Percentiles rank a stretch among this genome's conserved stretches.
Evolutionary conservation across 1,140 invertebrate species (phyloP).

Genomic region (Scaptodrosophila lebanonensis): DNA sequence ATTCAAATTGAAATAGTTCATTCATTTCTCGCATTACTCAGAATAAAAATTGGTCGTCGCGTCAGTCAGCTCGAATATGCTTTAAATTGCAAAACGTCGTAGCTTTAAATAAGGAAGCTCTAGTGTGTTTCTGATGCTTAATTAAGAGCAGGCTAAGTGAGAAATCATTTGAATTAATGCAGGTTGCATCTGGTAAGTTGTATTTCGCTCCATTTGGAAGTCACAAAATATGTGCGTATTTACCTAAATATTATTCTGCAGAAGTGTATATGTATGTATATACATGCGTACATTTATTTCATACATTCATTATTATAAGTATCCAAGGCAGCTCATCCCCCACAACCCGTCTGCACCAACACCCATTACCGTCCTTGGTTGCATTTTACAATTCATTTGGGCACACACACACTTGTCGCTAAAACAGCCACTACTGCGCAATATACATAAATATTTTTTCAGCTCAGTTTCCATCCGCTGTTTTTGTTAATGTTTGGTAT

Average conservation of each 20-base stretch:
- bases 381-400: slow-evolving; percentile 45
- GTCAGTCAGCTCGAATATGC: slow-evolving; percentile 5
- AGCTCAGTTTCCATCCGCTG: slow-evolving; percentile 58
- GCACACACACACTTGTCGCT: neutral
- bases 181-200: too few relatives aligned
- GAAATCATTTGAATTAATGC: too few relatives aligned
- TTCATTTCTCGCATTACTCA: slow-evolving; percentile 34
- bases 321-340: neutral
- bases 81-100: slow-evolving; percentile 8
- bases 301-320: slow-evolving; percentile 10
- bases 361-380: slow-evolving; percentile 49
- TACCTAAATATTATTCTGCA: too few relatives aligned
- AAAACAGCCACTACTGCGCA: slow-evolving; percentile 49
- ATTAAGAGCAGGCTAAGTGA: too few relatives aligned
- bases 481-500: slow-evolving; percentile 61
- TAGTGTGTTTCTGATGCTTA: too few relatives aligned
- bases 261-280: neutral
- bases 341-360: slow-evolving; percentile 2
- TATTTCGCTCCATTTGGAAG: too few relatives aligned
- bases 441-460: slow-evolving; percentile 39
- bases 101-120: slow-evolving; percentile 13
- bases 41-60: slow-evolving; percentile 25
- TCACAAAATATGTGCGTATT: too few relatives aligned
- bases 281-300: neutral
- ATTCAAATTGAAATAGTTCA: slow-evolving; percentile 21